Conservation (phyloP, 2,888 invertebrate species). For the Chrysotoxum bicinctum region DNA sequence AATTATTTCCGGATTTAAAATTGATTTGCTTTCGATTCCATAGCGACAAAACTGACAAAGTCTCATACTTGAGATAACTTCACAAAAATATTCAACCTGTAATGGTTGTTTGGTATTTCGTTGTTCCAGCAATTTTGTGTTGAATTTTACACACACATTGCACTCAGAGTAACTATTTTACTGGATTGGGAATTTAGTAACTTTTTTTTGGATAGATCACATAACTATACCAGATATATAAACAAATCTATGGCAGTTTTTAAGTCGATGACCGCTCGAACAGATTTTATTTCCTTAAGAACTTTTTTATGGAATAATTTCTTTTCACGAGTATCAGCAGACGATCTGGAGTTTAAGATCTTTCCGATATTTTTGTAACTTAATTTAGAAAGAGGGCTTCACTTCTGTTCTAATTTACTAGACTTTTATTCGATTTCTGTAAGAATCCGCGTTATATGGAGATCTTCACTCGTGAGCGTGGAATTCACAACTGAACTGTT, state of each 20-base stretch:
- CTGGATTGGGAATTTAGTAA: background rate
- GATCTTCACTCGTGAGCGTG: constrained; percentile 80
- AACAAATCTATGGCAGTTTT: background rate
- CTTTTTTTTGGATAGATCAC: background rate
- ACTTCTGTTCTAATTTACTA: background rate
- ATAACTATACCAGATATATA: background rate
- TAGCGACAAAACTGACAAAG: constrained; percentile 15
- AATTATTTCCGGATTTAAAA: constrained; percentile 22
- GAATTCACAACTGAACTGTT: constrained; percentile 79
- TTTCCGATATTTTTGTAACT: background rate
- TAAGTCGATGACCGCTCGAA: background rate
- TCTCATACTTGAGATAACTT: background rate
- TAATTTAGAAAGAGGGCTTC: too few species aligned
- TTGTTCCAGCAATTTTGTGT: background rate
- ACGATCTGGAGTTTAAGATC: constrained; percentile 67
- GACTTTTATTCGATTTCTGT: constrained; percentile 16
- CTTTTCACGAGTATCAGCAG: background rate
- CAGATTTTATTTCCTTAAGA: background rate
- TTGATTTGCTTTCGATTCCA: constrained; percentile 6
- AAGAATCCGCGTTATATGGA: constrained; percentile 56
- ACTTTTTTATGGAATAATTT: constrained; percentile 51
- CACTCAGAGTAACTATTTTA: background rate
- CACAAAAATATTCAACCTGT: background rate
- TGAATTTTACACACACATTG: background rate
- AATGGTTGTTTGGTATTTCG: background rate